phyloP scores from a whole-genome alignment of 2,888 invertebrate genomes.

The Metalampra italica region DNA sequence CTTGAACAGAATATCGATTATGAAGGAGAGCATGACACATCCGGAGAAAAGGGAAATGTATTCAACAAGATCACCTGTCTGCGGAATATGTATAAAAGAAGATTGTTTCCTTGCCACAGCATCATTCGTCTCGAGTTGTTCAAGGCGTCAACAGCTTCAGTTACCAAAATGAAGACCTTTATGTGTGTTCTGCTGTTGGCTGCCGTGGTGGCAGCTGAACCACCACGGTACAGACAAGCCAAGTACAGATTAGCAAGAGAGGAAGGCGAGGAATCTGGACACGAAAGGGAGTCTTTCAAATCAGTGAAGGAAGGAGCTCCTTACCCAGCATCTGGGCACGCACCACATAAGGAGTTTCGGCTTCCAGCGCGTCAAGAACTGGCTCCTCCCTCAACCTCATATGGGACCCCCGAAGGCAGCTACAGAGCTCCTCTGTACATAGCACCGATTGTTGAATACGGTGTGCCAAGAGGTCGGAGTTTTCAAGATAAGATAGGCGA shows the following conservation, averaged over 20 bases:
- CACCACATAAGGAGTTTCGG: slow-evolving; percentile 53
- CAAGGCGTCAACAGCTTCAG: slow-evolving; percentile 43
- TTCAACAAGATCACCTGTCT: slow-evolving; percentile 26
- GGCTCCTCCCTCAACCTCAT: slow-evolving; percentile 52
- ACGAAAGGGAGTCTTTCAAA: slow-evolving; percentile 32
- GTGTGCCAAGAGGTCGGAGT: slow-evolving; percentile 17
- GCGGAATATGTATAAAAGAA: slow-evolving; percentile 57
- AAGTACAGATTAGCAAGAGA: slow-evolving; percentile 50
- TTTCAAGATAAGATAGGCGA: not conserved
- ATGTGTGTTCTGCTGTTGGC: slow-evolving; percentile 50
- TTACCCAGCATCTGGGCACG: slow-evolving; percentile 60
- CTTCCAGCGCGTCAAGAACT: slow-evolving; percentile 54
- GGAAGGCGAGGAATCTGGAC: slow-evolving; percentile 27
- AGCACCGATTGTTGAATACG: slow-evolving; percentile 45
- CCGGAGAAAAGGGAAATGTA: slow-evolving; percentile 60
- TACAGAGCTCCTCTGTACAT: slow-evolving; percentile 61
- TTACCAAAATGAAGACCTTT: slow-evolving; percentile 54
- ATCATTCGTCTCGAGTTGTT: slow-evolving; percentile 60
- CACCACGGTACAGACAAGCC: slow-evolving; percentile 46
- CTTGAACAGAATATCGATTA: slow-evolving; percentile 65
- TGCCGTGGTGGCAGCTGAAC: slow-evolving; percentile 54
- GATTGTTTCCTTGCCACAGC: slow-evolving; percentile 31
- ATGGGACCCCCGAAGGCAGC: slow-evolving; percentile 59
- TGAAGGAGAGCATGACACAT: slow-evolving; percentile 54
- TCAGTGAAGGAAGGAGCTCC: slow-evolving; percentile 39